Evolutionary conservation across 1,140 invertebrate genomes (phyloP).

Genomic region (Drosophila pruinosa): DNA sequence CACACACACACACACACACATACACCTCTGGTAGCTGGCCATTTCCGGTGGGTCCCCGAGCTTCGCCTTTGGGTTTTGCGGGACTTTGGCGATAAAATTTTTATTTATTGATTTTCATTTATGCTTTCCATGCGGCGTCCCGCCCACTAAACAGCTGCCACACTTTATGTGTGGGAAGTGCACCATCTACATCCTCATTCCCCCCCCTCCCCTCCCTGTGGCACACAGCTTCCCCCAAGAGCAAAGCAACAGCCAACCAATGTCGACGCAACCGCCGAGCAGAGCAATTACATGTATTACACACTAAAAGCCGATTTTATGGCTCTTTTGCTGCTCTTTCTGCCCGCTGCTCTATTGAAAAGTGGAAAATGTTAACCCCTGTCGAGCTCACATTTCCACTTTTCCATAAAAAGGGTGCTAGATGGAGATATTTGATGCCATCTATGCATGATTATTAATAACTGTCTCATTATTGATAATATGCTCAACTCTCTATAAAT

Average conservation of each 20-base stretch:
- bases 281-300: constrained; percentile 40
- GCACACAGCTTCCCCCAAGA: too few relatives aligned
- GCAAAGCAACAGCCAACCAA: constrained; percentile 9
- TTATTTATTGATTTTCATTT: constrained; percentile 79
- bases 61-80: background rate
- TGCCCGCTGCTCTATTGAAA: background rate
- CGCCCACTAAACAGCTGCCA: constrained; percentile 69
- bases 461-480: too few relatives aligned
- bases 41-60: too few relatives aligned
- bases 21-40: background rate
- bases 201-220: background rate
- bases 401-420: background rate
- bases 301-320: constrained; percentile 39
- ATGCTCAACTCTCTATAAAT: too few relatives aligned
- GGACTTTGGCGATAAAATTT: constrained; percentile 62
- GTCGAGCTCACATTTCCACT: background rate
- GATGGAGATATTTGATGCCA: background rate
- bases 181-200: background rate
- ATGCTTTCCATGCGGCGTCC: constrained; percentile 54
- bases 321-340: background rate
- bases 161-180: constrained; percentile 45
- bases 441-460: too few relatives aligned
- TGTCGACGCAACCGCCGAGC: constrained; percentile 13
- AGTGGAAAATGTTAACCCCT: constrained; percentile 8
- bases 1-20: background rate